Evolutionary conservation across 2,797 vertebrate genomes (phyloP), one percentile per base, ranked within the genome.

Genomic region (Fundulus diaphanus): DNA sequence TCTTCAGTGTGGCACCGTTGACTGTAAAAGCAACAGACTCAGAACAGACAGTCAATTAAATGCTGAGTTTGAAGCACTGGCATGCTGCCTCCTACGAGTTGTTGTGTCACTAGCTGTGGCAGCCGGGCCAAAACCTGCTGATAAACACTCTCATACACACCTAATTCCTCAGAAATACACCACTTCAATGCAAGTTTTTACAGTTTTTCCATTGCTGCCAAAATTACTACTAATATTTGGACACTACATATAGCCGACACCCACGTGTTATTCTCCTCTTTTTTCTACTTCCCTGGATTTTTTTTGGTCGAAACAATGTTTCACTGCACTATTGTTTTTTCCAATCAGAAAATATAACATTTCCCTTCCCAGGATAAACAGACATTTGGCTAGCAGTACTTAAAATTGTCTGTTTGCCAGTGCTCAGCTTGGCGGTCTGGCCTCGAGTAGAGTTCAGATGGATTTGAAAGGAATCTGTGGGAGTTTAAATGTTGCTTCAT

Each of bases 401-500:
- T 72, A 46, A 68, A 82, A 4, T 29, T 57, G 57, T 57, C 2
- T 69, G 48, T 80, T 86, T 56, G 42, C 29, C 75, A 44, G 35
- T 51, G 76, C 76, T 74, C 46, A 75, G 79, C 37, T 6, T 49
- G 1, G 52, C 24, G 73, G 48, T 78, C 79, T 80, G 85, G 85
- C 80, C 78, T 80, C 75, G 65, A 76, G 46, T 56, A 65, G 78
- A 83, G 77, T 87, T 89, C 78, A 87, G 81, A 85, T 65, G 51
- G 76, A 82, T 87, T 80, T 80, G 51, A 85, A 63, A 88, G 85
- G 89, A 87, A 80, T 87, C 68, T 77, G 70, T 1, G 11, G 68
- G 72, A 54, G 74, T 81, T 81, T 82, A 82, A 88, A 85, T 71
- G 66, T 56, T 15, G 72, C n/a, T 85, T 88, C 76, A 79, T 84